A percentile compares a stretch with the other conserved stretches of the same genome.
These are phyloP conservation scores for Gallinago media DNA, from an alignment of 2,113 vertebrate genomes.

Conservation along the genomic window DNA sequence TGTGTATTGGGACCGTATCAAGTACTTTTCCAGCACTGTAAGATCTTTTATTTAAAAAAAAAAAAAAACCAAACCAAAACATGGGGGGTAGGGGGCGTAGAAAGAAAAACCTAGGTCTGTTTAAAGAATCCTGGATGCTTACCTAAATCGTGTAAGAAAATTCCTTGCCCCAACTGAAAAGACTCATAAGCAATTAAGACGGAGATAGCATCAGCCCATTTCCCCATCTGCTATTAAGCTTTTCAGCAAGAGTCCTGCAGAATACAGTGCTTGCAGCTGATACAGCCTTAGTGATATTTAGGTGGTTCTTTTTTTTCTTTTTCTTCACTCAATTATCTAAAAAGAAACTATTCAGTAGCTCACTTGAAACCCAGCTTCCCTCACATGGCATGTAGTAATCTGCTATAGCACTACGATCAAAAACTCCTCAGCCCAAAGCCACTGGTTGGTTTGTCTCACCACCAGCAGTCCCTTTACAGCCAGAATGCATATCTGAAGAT, in stretches of 20 bases:
- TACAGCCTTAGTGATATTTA: neutral
- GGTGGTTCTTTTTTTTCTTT: neutral
- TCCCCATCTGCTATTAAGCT: neutral
- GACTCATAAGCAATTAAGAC: neutral
- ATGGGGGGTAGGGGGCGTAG: too few species aligned
- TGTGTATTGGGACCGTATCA: neutral
- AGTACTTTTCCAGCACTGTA: slow-evolving; percentile 17
- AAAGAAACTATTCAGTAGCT: slow-evolving; percentile 37
- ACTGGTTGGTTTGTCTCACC: neutral
- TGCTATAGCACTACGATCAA: neutral
- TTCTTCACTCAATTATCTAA: neutral
- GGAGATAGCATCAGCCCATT: slow-evolving; percentile 35
- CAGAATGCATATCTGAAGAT: neutral
- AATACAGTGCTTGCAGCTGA: neutral
- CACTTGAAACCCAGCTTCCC: slow-evolving; percentile 11
- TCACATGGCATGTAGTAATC: neutral
- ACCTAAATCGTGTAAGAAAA: neutral
- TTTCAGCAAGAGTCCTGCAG: neutral
- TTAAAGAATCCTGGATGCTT: neutral
- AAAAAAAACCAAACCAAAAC: neutral
- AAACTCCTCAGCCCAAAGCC: neutral
- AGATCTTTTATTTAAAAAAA: neutral
- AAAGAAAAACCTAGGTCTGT: neutral
- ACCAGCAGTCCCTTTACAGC: neutral
- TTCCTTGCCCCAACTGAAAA: slow-evolving; percentile 11